Percentiles rank a stretch among this genome's conserved stretches.
Conservation (phyloP, 2,797 vertebrate species). For the Botia kubotai region DNA sequence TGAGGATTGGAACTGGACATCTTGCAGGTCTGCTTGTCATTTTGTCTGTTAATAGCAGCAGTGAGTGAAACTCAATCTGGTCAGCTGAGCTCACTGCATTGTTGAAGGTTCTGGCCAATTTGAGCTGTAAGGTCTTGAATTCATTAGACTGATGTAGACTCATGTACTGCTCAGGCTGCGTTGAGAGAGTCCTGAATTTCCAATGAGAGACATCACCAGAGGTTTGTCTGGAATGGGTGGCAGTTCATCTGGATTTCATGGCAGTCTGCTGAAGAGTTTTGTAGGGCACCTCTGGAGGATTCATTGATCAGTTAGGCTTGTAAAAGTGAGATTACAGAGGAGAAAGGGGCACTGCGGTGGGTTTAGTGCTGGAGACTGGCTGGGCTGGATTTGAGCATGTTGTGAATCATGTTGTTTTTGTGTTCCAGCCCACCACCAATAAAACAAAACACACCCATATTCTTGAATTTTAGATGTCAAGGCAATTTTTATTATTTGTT, state of each 20-base stretch:
- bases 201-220: too few relatives aligned
- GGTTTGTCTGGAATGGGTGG: slow-evolving; percentile 38
- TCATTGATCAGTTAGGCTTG: slow-evolving; percentile 56
- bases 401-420: neutral
- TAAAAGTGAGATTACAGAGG: slow-evolving; percentile 15
- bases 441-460: neutral
- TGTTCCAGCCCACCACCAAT: neutral
- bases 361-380: neutral
- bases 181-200: slow-evolving; percentile 19
- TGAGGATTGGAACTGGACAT: neutral
- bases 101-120: slow-evolving; percentile 56
- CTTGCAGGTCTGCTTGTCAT: slow-evolving; percentile 28
- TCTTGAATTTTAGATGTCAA: neutral
- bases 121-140: slow-evolving; percentile 50
- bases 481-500: neutral
- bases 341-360: slow-evolving; percentile 14
- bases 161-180: slow-evolving; percentile 51
- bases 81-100: slow-evolving; percentile 53
- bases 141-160: slow-evolving; percentile 45
- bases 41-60: slow-evolving; percentile 28
- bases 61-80: slow-evolving; percentile 50
- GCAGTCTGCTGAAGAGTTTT: slow-evolving; percentile 47
- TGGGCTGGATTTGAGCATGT: slow-evolving; percentile 5
- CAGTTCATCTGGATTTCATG: slow-evolving; percentile 51
- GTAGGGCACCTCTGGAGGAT: slow-evolving; percentile 59